Base-by-base conservation (phyloP, 2,888 invertebrate genomes). In the Dromius quadrimaculatus region DNA sequence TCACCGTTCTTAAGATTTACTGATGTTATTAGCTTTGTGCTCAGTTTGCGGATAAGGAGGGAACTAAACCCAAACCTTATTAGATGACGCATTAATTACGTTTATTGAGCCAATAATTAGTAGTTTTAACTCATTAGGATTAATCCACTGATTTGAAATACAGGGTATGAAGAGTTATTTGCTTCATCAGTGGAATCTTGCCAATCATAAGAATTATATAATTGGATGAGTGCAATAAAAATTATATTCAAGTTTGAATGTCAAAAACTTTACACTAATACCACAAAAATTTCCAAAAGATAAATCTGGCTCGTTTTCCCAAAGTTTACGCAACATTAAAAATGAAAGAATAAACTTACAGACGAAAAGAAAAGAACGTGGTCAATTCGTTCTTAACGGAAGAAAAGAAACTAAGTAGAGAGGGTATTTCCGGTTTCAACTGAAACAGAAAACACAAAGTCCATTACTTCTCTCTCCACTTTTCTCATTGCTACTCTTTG, bases 361-460 rank as follows among this genome's bases (percentile, higher is more conserved):
- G 5, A 20, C 2, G 32, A 54, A 54, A 19, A 28, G 28, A 59
- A 47, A 47, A 36, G 36, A 20, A 59, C 34, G 3, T n/a, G 36
- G 59, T 36, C 19, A 59, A 59, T 59, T 36, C 13, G 20, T 19
- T 36, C 6, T 19, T 1, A 13, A n/a, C 9, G n/a, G 19, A 59
- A 34, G 17, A 13, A 36, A 22, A 34, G 11, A 32, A 8, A 19
- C 13, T 19, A 9, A 15, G 43, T 43, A 54, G 8, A 13, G 22
- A 23, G 50, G 50, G 23, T 11, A 38, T 36, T 59, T 59, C 59
- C 59, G 36, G 34, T 19, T 59, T 34, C 36, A 59, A 36, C 47
- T 47, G 47, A 47, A 47, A 47, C 47, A n/a, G 47, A 47, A 47
- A 47, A 47, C 59, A 59, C 34, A 59, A 59, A 59, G 59, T 59